Base-by-base conservation (phyloP, 2,888 invertebrate genomes). In the Thyatira batis region DNA sequence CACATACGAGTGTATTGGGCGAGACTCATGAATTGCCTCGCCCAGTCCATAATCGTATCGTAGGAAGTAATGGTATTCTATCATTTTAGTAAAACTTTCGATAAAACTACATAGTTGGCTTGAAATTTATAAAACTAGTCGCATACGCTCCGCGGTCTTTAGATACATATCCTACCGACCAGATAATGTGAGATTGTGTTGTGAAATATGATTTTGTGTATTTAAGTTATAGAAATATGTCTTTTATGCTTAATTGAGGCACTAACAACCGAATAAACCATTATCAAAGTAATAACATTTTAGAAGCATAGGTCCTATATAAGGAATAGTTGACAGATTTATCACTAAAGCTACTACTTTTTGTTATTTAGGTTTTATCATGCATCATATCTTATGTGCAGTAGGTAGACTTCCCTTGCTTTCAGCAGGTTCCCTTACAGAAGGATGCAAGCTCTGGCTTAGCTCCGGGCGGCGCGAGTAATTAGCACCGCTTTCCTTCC, bases 401-500 rank as follows among this genome's bases (percentile, higher is more conserved):
- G 67, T 58, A 65, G 55, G 57, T 60, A 61, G 67, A 71, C 66
- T 76, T 76, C 76, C 73, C 71, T 52, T 69, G 65, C 72, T 72
- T 76, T 73, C 73, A 75, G 61, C 60, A 61, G 60, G 63, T 59
- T 67, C 65, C 63, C 60, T 63, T n/a, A 57, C 59, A 57, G 61
- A 61, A 67, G 71, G 72, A 67, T 69, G 69, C 67, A 59, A 75
- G 73, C 59, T 58, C 69, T 68, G 76, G 69, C 72, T 80, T 73
- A 62, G 84, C 83, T 80, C 72, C 77, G 72, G 82, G 85, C 85
- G 78, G 76, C 76, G 78, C 78, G 74, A 80, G 88, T 89, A 90
- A 90, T 90, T 90, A 90, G 89, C 85, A 72, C 69, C 71, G 84
- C 79, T 76, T 89, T 89, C 89, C 89, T 89, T 89, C 89, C 90